Evolutionary conservation across 2,113 vertebrate species (phyloP), one percentile per base, ranked within the genome.

Genomic region (Odocoileus hemionus): DNA sequence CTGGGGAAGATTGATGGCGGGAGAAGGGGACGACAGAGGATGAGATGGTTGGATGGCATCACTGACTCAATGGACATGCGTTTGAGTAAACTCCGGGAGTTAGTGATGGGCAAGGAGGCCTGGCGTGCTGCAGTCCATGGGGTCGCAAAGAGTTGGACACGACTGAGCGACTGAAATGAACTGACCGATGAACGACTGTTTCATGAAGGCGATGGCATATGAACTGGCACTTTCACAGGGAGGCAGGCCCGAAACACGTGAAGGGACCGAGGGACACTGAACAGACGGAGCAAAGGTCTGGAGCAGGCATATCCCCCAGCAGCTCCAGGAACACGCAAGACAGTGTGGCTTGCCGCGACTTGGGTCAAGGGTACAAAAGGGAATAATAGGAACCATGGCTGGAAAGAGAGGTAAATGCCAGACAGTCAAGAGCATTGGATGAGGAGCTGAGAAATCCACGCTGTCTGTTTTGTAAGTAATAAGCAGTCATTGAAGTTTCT

Each of bases 1-100:
- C 67, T 39, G n/a, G n/a, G n/a, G 10, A 74, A 74, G 19, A 74
- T 6, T 74, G 67, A 39, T 3, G 67, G 67, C 0, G 0, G 67
- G 67, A 39, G 67, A 74, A 74, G 36, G 5, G 19, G 2, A 74
- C 1, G 2, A 23, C 10, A 55, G 54, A 55, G 54, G 54, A 55
- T 55, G 7, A 55, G 6, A 55, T 55, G 54, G 54, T 55, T 55
- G 54, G 54, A 55, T 21, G 64, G n/a, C 64, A 70, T 70, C 17
- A 70, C 64, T 0, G 2, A 36, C 64, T 70, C n/a, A 21, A 36
- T 36, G 64, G 64, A 67, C 64, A 11, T 70, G 10, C 21, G 64
- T 70, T 2, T n/a, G 33, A 67, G 64, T 10, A n/a, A 10, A n/a
- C 64, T 70, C n/a, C 0, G 1, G n/a, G n/a, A 70, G n/a, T 70